Percentiles rank a stretch among this genome's conserved stretches.
Evolutionary conservation across 2,888 invertebrate genomes (phyloP).

Genomic region (Liposcelis brunnea): DNA sequence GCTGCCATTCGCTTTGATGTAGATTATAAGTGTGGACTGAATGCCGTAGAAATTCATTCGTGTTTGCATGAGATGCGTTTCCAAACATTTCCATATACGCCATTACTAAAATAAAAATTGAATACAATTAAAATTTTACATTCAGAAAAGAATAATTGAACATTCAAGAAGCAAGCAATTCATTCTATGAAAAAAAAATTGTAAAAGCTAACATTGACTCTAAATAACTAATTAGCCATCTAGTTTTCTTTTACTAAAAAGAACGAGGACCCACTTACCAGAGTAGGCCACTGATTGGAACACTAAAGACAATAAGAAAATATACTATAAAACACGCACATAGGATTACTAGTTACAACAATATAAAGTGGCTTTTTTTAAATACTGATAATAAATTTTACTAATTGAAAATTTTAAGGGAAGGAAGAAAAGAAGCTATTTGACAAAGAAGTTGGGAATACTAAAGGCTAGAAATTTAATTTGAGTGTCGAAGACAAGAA

Average conservation of each 20-base stretch:
- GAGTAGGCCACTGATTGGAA: conserved; percentile 93
- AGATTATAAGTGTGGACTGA: conserved; percentile 65
- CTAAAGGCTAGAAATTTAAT: no score
- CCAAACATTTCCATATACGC: conserved; percentile 94
- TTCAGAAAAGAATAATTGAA: no score
- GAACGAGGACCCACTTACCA: conserved; percentile 54
- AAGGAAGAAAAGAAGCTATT: no score
- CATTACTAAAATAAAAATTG: conserved; percentile 49
- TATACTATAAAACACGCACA: neutral
- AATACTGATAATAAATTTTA: no score
- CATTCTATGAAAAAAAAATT: no score
- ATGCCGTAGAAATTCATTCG: conserved; percentile 66
- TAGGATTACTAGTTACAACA: neutral
- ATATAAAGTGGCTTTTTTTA: no score
- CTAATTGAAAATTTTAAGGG: no score
- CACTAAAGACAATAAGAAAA: conserved; percentile 43
- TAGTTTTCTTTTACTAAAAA: conserved; percentile 6
- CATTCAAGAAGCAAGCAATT: neutral
- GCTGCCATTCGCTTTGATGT: conserved; percentile 25
- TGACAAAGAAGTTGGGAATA: no score
- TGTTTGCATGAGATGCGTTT: conserved; percentile 57
- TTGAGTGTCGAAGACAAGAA: no score
- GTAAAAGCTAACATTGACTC: neutral
- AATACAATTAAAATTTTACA: conserved; percentile 1
- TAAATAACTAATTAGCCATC: neutral